A percentile compares a stretch with the other conserved stretches of the same genome.
phyloP scores from a whole-genome alignment of 2,888 invertebrate species.

The Antitype chi region DNA sequence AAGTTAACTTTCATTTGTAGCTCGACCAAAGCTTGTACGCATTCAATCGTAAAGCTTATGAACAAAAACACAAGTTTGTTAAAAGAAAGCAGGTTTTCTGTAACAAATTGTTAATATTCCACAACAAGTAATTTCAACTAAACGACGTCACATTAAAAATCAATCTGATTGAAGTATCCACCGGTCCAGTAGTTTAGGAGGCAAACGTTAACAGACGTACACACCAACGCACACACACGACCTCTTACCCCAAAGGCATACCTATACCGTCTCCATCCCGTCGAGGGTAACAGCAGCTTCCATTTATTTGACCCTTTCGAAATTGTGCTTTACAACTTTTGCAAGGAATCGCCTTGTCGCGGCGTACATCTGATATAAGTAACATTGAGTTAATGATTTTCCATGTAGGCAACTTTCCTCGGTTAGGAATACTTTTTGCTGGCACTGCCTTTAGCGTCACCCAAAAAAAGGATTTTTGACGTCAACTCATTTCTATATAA shows the following conservation, averaged over 20 bases:
- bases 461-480: not conserved
- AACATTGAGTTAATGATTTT: constrained; percentile 10
- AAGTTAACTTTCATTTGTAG: not conserved
- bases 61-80: not conserved
- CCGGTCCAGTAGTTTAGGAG: not conserved
- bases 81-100: not conserved
- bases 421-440: not conserved
- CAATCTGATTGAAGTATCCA: not conserved
- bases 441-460: not conserved
- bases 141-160: not conserved
- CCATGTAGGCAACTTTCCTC: not conserved
- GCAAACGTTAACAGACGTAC: constrained; percentile 14
- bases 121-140: not conserved
- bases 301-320: constrained; percentile 39
- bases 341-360: constrained; percentile 39
- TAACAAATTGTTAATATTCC: not conserved
- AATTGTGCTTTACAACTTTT: constrained; percentile 45
- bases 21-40: not conserved
- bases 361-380: constrained; percentile 35
- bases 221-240: constrained; percentile 57
- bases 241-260: constrained; percentile 56
- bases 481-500: not conserved
- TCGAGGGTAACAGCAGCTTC: constrained; percentile 43
- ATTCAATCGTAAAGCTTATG: not conserved
- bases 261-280: constrained; percentile 35